Base-by-base conservation (phyloP, 2,888 invertebrate genomes). In the Rutpela maculata region DNA sequence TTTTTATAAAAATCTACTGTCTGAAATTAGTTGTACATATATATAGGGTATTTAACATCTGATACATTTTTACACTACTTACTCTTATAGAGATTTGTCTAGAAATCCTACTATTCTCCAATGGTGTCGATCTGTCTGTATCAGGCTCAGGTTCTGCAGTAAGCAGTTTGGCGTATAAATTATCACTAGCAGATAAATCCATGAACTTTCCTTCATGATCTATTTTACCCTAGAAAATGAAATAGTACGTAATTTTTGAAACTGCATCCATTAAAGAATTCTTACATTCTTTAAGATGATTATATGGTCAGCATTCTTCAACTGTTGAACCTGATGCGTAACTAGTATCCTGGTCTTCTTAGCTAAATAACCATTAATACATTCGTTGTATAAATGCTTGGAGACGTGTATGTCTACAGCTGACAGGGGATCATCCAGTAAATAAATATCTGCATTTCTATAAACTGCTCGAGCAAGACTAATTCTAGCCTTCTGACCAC, bases 301-400 rank as follows among this genome's bases (percentile, higher is more conserved):
- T 62, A 95, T 93, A 38, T 91, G 91, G 85, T 94, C 93, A 0
- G 93, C 94, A 66, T 92, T 90, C 80, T 93, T 93, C 10, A 95
- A 90, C 87, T 95, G 95, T 86, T 97, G 96, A n/a, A 96, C 91
- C 88, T 97, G 97, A 90, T 97, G 97, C 0, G 97, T 97, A 76
- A 96, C 95, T 15, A 97, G 92, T 74, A 97, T 92, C 60, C 95
- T 91, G 0, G 95, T 95, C 85, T 93, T 93, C 4, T 92, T 91
- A 62, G 91, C 91, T 80, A 97, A 90, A 84, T 92, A 93, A 0
- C 92, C 92, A 80, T 92, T 92, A 79, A 96, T 94, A 85, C 96
- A 97, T 86, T 95, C 92, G 69, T 96, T 93, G 87, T 95, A 96
- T 57, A 97, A 89, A 86, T 94, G 94, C 74, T 94, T 92, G 0